Evolutionary conservation across 2,113 vertebrate genomes (phyloP), one percentile per base, ranked within the genome.

Genomic region (Melanerpes aurifrons): DNA sequence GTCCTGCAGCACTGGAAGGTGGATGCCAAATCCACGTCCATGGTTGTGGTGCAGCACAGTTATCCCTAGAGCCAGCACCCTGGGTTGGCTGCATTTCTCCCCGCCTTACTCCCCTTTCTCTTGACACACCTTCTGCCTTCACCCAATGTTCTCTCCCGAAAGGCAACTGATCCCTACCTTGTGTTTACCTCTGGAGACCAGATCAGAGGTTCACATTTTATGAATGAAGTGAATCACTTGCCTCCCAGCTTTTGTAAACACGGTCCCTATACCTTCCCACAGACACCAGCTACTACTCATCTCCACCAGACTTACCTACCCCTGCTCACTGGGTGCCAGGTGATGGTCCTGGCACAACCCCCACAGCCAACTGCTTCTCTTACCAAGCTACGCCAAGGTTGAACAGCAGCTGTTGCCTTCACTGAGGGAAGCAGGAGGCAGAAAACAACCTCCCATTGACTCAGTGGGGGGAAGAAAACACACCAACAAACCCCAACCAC

Each of bases 361-460:
- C 1, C 3, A 2, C 2, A 18, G 68, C 63, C 63, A 57, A 20
- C 76, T 20, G 26, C 57, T 59, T 4, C 48, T 22, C 66, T 82
- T 59, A 28, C 67, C 54, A 40, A 19, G 31, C 28, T 56, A 15
- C 47, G 5, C 21, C 69, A 71, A 61, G n/a, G 54, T 7, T 12
- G 8, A 67, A 45, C 47, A 67, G 64, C 76, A 94, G 37, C 17
- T 58, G 56, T 69, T 7, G 4, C 82, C 76, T 90, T 66, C 79
- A 37, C 76, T 2, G 7, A 48, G 88, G 63, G 73, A 86, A 86
- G 73, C 80, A 79, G 70, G 48, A 92, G 35, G 73, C 11, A 26
- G 47, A 78, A 89, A 96, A 94, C 80, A 94, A 86, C 90, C 79
- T 91, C 66, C 62, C 88, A 86, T 90, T 95, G 94, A 95, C 90